phyloP scores from a whole-genome alignment of 2,113 vertebrate genomes.

The Cheirogaleus medius region DNA sequence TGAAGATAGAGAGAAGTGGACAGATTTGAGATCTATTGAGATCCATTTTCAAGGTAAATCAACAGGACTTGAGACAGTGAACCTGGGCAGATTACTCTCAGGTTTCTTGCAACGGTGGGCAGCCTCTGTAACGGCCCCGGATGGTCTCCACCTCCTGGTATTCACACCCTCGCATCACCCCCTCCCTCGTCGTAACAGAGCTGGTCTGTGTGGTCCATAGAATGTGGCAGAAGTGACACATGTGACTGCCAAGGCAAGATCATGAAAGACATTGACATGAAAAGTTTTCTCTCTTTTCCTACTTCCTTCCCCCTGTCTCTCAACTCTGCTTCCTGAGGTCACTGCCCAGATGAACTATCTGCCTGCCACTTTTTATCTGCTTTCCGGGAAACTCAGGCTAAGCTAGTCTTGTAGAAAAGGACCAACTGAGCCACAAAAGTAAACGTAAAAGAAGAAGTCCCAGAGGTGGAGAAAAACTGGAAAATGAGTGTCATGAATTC shows the following conservation, averaged over 20 bases:
- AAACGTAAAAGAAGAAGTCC: not conserved
- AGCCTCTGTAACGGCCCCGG: not conserved
- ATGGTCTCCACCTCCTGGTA: not conserved
- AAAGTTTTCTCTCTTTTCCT: not conserved
- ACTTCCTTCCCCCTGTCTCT: not conserved
- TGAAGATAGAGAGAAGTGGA: not conserved
- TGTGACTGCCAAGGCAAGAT: not conserved
- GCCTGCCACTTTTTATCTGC: not conserved
- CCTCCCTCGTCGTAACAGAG: not conserved
- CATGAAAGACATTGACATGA: not conserved
- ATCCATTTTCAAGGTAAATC: not conserved
- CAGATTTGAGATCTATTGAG: not conserved
- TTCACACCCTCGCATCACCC: not conserved
- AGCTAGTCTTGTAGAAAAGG: not conserved
- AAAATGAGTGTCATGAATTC: not conserved
- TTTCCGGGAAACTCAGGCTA: not conserved
- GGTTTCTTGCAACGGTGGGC: not conserved
- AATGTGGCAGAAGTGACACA: not conserved
- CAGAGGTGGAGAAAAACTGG: not conserved
- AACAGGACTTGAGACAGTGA: not conserved
- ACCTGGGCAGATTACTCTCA: not conserved
- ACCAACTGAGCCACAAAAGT: not conserved
- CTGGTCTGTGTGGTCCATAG: not conserved
- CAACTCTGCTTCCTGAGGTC: not conserved
- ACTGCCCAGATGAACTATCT: not conserved